Evolutionary conservation across 1,140 invertebrate species (phyloP), one percentile per base, ranked within the genome.

Genomic region (Nephila pilipes): DNA sequence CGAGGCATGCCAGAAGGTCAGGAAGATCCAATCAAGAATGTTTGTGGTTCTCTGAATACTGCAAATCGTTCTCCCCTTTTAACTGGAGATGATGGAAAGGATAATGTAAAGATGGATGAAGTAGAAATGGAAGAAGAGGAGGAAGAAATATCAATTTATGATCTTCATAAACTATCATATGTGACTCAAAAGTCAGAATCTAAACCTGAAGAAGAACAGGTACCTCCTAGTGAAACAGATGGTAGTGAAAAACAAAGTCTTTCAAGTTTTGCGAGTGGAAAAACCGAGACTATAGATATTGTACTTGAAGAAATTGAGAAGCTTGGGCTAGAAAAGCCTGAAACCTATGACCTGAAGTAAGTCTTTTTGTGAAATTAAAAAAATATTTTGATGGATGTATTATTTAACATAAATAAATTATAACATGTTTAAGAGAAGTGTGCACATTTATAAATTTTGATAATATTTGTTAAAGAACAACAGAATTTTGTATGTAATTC

Each of bases 1-100:
- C 46, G 91, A 46, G 91, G 96, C 0, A 95, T 95, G 0, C 96
- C 96, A 0, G 96, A 96, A 93, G 96, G 96, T 38, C 96, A 96
- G 69, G 96, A 96, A 94, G 96, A 96, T 94, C 96, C 96, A 0
- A 94, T 92, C 22, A 60, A 58, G 25, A 60, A 25, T 58, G 12
- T 18, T 63, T n/a, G 29, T 46, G 2, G 1, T 32, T 54, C n/a
- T 57, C 16, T 65, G 1, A 54, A 29, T 69, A 22, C n/a, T 2
- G 2, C 58, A 22, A n/a, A 60, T 58, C 63, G 91, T 57, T 87
- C 65, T 18, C 91, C 91, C 3, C 46, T 93, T 18, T 58, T 54
- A 18, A 32, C 38, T 22, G 92, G 75, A 29, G 79, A 93, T 65
- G 92, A 93, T 63, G 85, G 92, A 2, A 81, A 79, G 10, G 75